Evolutionary conservation across 2,888 invertebrate genomes (phyloP), one percentile per base, ranked within the genome.

Genomic region (Trissolcus japonicus): DNA sequence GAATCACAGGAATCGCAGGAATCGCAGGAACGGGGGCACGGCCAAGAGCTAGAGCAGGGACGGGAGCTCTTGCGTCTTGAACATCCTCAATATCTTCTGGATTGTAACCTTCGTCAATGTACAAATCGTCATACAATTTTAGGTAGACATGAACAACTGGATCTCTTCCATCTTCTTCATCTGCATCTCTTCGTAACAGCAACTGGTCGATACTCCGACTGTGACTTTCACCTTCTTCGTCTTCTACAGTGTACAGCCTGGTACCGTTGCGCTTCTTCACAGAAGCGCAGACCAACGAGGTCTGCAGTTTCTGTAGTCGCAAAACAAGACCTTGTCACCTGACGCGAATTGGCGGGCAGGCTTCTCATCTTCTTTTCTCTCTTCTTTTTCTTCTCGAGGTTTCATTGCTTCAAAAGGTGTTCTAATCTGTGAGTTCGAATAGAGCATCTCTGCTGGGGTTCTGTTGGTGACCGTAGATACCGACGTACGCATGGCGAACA

Each of bases 401-500:
- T 19, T 19, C 19, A 19, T 19, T 19, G 19, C 19, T 19, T 19
- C 19, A 2, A 19, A 19, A 19, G 19, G 19, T 2, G 19, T 19
- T 19, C 19, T 19, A 2, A 54, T 17, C 4, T 54, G 14, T 0
- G 54, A 11, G 4, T 46, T 54, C 11, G 43, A n/a, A 21, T 43
- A 63, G n/a, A 63, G 43, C 29, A 63, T 25, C 4, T 54, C 54
- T 14, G 46, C 54, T 25, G 54, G 63, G 4, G 11, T 21, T 43
- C 43, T 21, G 7, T 29, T 29, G n/a, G 29, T 63, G 2, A 13
- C 9, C 4, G 25, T 54, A 9, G 19, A 54, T 9, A 43, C 13
- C n/a, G 46, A 4, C 0, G 63, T 63, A 29, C 46, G 63, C 63
- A 63, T 63, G 2, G 63, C 54, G 9, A 43, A 63, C 41, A 63